These are phyloP conservation scores for Pyrgus malvae DNA, from an alignment of 2,888 invertebrate genomes.

Conservation along the genomic window DNA sequence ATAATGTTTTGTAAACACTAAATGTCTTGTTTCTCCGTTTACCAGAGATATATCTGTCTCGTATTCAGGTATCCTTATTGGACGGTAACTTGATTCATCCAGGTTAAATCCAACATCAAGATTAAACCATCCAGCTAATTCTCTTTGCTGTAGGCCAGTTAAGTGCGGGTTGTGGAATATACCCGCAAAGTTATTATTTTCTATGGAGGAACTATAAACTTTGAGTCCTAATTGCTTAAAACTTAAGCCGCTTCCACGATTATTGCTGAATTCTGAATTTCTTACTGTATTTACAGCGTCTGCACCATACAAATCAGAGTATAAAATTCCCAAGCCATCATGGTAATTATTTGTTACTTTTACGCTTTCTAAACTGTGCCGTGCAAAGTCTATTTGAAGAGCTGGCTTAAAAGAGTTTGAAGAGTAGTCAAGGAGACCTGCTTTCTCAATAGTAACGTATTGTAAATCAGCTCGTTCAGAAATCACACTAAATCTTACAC, in stretches of 20 bases:
- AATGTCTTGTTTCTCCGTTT: constrained; percentile 89
- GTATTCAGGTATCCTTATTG: constrained; percentile 86
- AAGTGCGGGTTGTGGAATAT: constrained; percentile 96
- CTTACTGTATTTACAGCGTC: constrained; percentile 91
- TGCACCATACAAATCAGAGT: constrained; percentile 95
- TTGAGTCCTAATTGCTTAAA: constrained; percentile 93
- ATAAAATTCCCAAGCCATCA: constrained; percentile 96
- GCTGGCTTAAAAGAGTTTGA: constrained; percentile 94
- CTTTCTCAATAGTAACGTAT: constrained; percentile 93
- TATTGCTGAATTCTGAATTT: constrained; percentile 92
- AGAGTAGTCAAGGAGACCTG: constrained; percentile 96
- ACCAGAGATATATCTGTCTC: constrained; percentile 83
- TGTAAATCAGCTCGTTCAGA: constrained; percentile 94
- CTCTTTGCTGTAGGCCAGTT: constrained; percentile 91
- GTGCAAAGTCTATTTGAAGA: constrained; percentile 92
- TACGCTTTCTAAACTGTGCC: constrained; percentile 91
- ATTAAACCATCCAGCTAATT: constrained; percentile 95
- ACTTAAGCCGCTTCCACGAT: constrained; percentile 93
- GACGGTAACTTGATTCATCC: constrained; percentile 87
- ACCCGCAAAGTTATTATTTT: constrained; percentile 92
- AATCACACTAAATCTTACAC: constrained; percentile 93
- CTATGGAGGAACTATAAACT: constrained; percentile 89
- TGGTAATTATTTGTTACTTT: constrained; percentile 92
- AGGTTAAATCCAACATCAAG: constrained; percentile 85
- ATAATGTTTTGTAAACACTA: constrained; percentile 86